Evolutionary conservation across 2,113 vertebrate species (phyloP).

Genomic region (Ammospiza nelsoni): DNA sequence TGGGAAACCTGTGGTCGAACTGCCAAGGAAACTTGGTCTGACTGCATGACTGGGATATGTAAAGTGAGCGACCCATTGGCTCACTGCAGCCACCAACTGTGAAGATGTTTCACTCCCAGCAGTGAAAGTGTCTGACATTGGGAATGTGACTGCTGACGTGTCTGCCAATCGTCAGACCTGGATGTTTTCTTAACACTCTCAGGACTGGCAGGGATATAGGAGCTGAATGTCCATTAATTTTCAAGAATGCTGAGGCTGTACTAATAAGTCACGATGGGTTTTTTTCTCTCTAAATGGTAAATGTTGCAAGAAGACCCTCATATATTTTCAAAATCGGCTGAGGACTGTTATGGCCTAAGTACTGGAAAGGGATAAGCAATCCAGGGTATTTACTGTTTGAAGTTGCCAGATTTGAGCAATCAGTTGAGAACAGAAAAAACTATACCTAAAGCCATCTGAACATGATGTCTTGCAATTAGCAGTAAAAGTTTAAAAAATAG

Average conservation of each 20-base stretch:
- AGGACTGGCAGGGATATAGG: accelerated
- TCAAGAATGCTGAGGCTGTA: not conserved
- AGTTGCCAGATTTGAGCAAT: not conserved
- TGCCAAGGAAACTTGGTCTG: not conserved
- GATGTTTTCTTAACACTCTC: not conserved
- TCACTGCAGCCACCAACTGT: not conserved
- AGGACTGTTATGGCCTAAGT: not conserved
- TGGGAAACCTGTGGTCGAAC: not conserved
- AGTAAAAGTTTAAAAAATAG: not conserved
- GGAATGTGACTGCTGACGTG: not conserved
- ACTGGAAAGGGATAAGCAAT: not conserved
- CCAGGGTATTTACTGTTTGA: not conserved
- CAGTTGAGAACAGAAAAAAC: not conserved
- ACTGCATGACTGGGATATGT: not conserved
- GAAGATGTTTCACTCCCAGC: not conserved
- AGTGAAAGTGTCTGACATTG: not conserved
- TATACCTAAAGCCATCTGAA: not conserved
- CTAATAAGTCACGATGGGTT: accelerated
- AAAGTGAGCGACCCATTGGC: not conserved
- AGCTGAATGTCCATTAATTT: not conserved
- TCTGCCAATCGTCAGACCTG: not conserved
- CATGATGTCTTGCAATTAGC: not conserved
- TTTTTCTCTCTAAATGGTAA: not conserved
- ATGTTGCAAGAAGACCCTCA: not conserved
- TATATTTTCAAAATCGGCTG: not conserved